Evolutionary conservation across 2,888 invertebrate species (phyloP), one percentile per base, ranked within the genome.

Genomic region (Idaea straminata): DNA sequence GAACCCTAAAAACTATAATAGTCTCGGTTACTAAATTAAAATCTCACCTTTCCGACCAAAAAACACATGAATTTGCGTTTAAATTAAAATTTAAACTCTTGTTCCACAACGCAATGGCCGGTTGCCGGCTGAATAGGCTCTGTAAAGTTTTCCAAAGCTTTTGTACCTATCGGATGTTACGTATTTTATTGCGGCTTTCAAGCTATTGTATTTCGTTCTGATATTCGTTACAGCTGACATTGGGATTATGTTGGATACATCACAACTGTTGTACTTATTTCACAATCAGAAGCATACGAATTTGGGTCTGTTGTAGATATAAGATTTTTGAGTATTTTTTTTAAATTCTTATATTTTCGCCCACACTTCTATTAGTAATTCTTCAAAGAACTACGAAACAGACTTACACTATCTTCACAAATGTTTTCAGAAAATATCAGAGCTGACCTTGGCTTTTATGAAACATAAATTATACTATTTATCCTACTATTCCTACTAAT

Each of bases 241-340:
- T 61, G 65, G 64, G 47, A 66, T 62, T 65, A 59, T 59, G 58
- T 10, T 64, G 65, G 64, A 68, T 62, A 61, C 59, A 5, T 38
- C 57, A 68, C 62, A 62, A 66, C 63, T 66, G 61, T 47, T 65
- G 65, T 63, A 76, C 76, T 79, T 77, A 78, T 76, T 70, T 47
- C 10, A 47, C 47, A 10, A 47, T 47, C 47, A 47, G 47, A 10
- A 47, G 47, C 47, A 47, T 47, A 10, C 47, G 5, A 10, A 47
- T 47, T 47, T 47, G 47, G 47, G 13, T 47, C 47, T 7, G 47
- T 47, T 47, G 7, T 47, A 7, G 47, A 47, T 7, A 2, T 25
- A 25, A 25, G 25, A 1, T 25, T 25, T 25, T 25, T 25, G 25
- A 25, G 1, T 25, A 1, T 25, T 25, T 25, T 25, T 25, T 25